Conservation (phyloP, 1,140 invertebrate species). For the Venturia canescens region DNA sequence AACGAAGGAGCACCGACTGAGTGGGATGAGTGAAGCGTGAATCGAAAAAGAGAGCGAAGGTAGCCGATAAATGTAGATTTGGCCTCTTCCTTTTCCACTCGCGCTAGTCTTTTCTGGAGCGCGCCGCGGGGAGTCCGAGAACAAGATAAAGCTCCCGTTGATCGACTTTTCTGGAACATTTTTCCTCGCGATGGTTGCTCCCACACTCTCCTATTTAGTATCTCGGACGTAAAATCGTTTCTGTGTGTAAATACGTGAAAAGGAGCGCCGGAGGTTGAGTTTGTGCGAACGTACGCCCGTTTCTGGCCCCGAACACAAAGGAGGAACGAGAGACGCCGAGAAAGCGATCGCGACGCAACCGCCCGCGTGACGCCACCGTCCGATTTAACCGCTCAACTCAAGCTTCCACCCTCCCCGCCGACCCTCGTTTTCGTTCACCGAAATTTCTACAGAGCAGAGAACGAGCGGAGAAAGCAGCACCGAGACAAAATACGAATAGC, state of each 20-base stretch:
- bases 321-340: slow-evolving; percentile 1
- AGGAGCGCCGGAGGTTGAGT: not conserved
- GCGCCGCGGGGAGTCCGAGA: not conserved
- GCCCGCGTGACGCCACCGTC: slow-evolving; percentile 19
- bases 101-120: not conserved
- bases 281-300: not conserved
- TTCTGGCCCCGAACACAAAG: not conserved
- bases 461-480: not conserved
- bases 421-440: not conserved
- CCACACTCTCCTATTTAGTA: not conserved
- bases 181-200: slow-evolving; percentile 11
- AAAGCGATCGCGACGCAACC: slow-evolving; percentile 19
- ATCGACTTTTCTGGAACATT: slow-evolving; percentile 29
- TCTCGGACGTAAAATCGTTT: too few species aligned
- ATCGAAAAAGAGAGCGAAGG: not conserved
- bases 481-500: too few species aligned
- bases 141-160: slow-evolving; percentile 24
- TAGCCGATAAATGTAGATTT: not conserved
- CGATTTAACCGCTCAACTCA: not conserved
- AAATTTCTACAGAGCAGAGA: not conserved
- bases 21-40: not conserved
- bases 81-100: not conserved
- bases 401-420: not conserved
- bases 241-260: not conserved
- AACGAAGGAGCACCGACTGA: too few species aligned